Evolutionary conservation across 53 echinoderm and acorn worm species (phyloP).

Genomic region (Temnopleurus reevesii): DNA sequence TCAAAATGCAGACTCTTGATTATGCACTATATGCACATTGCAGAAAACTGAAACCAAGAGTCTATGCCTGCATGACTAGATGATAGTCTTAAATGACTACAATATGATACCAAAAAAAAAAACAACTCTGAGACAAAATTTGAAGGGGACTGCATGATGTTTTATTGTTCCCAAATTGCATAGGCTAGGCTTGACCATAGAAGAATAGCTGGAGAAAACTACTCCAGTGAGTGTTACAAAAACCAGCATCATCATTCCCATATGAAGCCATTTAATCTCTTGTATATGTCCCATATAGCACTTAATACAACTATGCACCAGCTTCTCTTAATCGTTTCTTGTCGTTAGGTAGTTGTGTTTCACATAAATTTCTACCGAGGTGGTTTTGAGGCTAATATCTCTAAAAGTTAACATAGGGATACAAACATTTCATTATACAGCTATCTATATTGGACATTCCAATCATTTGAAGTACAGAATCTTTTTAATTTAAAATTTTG

Average conservation of each 20-base stretch:
- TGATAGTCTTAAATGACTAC: too few species aligned
- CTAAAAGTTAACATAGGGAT: background rate
- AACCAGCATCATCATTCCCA: background rate
- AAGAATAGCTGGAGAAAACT: slow-evolving; percentile 8
- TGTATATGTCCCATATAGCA: slow-evolving; percentile 41
- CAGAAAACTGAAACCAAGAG: too few species aligned
- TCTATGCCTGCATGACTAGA: too few species aligned
- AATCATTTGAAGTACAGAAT: slow-evolving; percentile 19
- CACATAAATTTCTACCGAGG: background rate
- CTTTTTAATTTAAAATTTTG: background rate
- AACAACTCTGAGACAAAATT: background rate
- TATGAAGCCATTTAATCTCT: background rate
- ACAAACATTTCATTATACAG: slow-evolving; percentile 10
- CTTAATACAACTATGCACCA: slow-evolving; percentile 50
- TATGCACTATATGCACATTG: too few species aligned
- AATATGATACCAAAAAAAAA: background rate
- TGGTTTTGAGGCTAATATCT: background rate
- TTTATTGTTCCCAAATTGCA: slow-evolving; percentile 59
- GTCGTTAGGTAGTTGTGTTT: slow-evolving; percentile 38
- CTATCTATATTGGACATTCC: background rate
- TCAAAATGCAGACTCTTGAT: too few species aligned
- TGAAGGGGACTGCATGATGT: slow-evolving; percentile 59
- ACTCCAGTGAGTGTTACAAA: background rate
- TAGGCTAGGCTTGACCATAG: slow-evolving; percentile 36
- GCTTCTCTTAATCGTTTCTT: background rate